Evolutionary conservation across 2,113 vertebrate species (phyloP).

Genomic region (Pseudonaja textilis): DNA sequence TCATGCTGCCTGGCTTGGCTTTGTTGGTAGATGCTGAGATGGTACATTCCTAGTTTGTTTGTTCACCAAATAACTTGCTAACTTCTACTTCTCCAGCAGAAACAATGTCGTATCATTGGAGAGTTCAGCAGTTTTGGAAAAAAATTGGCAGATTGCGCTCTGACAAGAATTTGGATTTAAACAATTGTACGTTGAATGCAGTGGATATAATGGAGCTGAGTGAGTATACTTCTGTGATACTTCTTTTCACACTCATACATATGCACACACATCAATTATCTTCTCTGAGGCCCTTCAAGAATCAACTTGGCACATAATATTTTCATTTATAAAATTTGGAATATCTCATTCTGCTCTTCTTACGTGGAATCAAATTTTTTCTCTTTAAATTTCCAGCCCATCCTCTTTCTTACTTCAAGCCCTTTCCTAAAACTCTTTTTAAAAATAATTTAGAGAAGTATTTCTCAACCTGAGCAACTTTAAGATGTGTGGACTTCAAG

Average conservation of each 20-base stretch:
- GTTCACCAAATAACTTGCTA: constrained; percentile 49
- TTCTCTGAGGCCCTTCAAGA: not conserved
- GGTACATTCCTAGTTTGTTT: constrained; percentile 23
- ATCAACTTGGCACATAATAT: constrained; percentile 10
- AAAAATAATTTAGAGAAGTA: not conserved
- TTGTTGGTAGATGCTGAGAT: not conserved
- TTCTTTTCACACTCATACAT: not conserved
- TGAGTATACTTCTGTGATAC: constrained; percentile 46
- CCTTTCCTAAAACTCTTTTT: not conserved
- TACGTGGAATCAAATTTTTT: not conserved
- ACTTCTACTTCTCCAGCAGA: constrained; percentile 41
- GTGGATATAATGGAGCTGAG: constrained; percentile 76
- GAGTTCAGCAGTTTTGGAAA: constrained; percentile 74
- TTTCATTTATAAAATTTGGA: not conserved
- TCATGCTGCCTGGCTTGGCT: not conserved
- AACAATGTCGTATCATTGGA: constrained; percentile 63
- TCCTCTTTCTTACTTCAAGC: not conserved
- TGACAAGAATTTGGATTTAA: constrained; percentile 71
- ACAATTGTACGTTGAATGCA: constrained; percentile 74
- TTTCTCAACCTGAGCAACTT: not conserved
- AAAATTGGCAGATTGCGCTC: constrained; percentile 74
- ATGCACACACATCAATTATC: not conserved
- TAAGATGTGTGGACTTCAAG: not conserved
- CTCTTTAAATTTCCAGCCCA: not conserved
- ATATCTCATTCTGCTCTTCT: not conserved